Base-by-base conservation (phyloP, 1,140 invertebrate species). In the Eriosoma lanigerum region DNA sequence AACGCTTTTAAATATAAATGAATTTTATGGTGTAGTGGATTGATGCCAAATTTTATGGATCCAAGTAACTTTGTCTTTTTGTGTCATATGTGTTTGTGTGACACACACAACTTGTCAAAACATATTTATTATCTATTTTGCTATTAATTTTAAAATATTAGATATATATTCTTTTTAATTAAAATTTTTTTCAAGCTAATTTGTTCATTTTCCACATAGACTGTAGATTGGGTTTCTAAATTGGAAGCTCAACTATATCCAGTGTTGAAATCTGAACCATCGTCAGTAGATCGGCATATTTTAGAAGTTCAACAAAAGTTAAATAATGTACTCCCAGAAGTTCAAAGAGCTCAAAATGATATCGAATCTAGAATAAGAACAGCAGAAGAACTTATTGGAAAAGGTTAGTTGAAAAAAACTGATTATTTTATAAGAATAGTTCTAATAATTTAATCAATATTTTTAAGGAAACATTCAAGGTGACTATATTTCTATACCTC, bases 221-320 rank as follows among this genome's bases (percentile, higher is more conserved):
- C 91, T 38, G 89, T 94, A 82, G 89, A 90, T 83, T 92, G 89
- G 89, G 90, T 92, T 82, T 89, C 90, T n/a, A 91, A 91, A 85
- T 88, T 93, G 83, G 90, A 92, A 83, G 88, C 89, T 73, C 90
- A 92, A 82, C 86, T 94, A 80, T 95, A 94, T 88, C 93, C 93
- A 19, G 88, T 93, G 24, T 89, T 95, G 81, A 91, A 89, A 58
- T 89, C 89, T 46, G 87, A 89, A 80, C 88, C 90, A 1, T 87
- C 87, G 52, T 89, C 89, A 81, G 87, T 90, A 44, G 86, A 87
- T 73, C 88, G 88, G 60, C 88, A 91, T 83, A 85, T 89, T 12
- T 83, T 87, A 73, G 87, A 90, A 84, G 86, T 94, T 48, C 88
- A 91, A 83, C 86, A 87, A 62, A 90, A 92, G 84, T 86, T 90